Base-by-base conservation (phyloP, 1,140 invertebrate species). In the Akabosia matsudoensis region DNA sequence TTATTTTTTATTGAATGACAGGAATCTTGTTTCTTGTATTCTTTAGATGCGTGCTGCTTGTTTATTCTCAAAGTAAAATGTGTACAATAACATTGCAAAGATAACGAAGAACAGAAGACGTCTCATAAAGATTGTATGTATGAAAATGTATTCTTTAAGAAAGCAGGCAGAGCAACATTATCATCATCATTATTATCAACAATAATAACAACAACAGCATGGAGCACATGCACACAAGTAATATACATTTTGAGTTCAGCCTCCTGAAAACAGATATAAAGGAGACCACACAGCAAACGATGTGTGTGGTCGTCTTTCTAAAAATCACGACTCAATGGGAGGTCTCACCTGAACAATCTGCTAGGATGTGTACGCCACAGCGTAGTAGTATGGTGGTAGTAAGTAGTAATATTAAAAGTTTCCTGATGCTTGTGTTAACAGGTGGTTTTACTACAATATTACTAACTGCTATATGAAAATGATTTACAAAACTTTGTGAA, bases 291-390 rank as follows among this genome's bases (percentile, higher is more conserved):
- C 75, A 76, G 13, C 56, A 37, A 61, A 28, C 75, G 16, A 76
- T 70, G 70, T 76, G 75, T 76, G 75, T 72, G 75, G 75, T 73
- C 75, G 31, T 73, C 70, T 76, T 70, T 73, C 70, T 70, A 70
- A 76, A 73, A 76, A 76, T 76, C 75, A 76, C 75, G 70, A 73
- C 75, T 76, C 75, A 64, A 72, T 76, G 75, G 75, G 75, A 70
- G 75, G 75, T 73, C 75, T 73, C 37, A 34, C 64, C 64, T 70
- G 74, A 67, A 51, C 64, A 70, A 34, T 51, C 70, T 51, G 61
- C 70, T 70, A 51, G 45, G 64, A 26, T 45, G 30, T 22, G 14
- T 33, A 54, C 52, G 51, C 31, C 37, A 10, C 37, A 45, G 18
- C 37, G 37, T n/a, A n/a, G n/a, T n/a, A n/a, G n/a, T n/a, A n/a